Evolutionary conservation across 35 echinoderm and acorn worm genomes (phyloP), one percentile per base, ranked within the genome.

Genomic region (Acanthaster planci): DNA sequence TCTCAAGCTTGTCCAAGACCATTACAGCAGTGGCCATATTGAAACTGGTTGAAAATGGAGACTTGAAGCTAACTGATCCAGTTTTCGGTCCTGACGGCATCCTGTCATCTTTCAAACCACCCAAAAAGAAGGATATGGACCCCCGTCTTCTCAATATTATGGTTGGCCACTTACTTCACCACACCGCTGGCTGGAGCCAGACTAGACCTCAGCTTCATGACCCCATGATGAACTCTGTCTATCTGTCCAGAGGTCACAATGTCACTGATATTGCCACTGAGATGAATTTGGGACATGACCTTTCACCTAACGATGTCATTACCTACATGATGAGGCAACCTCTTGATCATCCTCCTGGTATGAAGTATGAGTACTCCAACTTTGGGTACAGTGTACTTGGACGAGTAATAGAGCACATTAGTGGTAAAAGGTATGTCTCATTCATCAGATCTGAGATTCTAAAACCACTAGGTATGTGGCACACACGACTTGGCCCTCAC

Each of bases 1-100:
- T 84, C 5, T 99, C 96, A 4, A 99, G 96, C 52, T 77, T 99
- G 18, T 99, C 96, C 60, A 99, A 99, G 83, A 86, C 92, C 29
- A 91, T 99, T 37, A 99, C 96, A 19, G 91, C 96, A 51, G 87
- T 94, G 27, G 89, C 84, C 39, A 60, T 99, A 4, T 38, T 99
- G 76, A 99, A 89, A 81, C 54, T 99, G 39, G 86, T 89, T 31
- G 84, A 94, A 58, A 81, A 84, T 19, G 89, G 86, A 8, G 17
- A 81, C 23, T 51, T 99, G 36, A 51, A 83, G 0, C 82, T 94
- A 3, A 56, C 76, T 8, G 96, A 99, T 36, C 84, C 40, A 53
- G 92, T 99, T 7, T 99, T 99, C 82, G 96, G 96, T 38, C 51
- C 76, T 19, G 77, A 59, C 10, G 92, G 91, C 37, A 77, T 99